Evolutionary conservation across 2,888 invertebrate genomes (phyloP), one percentile per base, ranked within the genome.

Genomic region (Drosophila helvetica): DNA sequence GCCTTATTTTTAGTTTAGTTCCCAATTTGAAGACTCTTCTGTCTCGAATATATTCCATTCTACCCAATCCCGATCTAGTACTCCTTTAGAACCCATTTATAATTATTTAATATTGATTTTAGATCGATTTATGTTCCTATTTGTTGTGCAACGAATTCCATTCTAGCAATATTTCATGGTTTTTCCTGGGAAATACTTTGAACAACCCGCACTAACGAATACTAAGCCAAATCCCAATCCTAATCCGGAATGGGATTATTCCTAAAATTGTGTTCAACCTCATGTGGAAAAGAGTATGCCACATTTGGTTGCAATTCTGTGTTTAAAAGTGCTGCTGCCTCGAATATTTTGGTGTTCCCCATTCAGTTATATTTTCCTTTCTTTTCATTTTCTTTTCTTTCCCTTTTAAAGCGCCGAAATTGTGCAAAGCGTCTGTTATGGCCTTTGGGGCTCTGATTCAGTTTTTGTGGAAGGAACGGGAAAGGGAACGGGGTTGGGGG

Each of bases 341-440:
- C n/a, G 25, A 25, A 48, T 52, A 62, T 48, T 48, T 45, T 71
- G 51, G 22, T 63, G 53, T 27, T 33, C 17, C 59, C 22, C 45
- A 66, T 66, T 52, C 63, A 25, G 52, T 54, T 61, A 50, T 45
- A 25, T 25, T 50, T 43, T 43, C 18, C 12, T 18, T 38, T 45
- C n/a, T 30, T 17, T 7, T 12, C 15, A n/a, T 43, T 52, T n/a
- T 48, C 9, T 52, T 54, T 51, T 30, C 51, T 57, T 70, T 56
- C 45, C 56, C 51, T 62, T 58, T 83, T 77, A 59, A 86, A 67
- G 87, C 68, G 80, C 58, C 61, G 53, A 88, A 86, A 74, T 83
- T 83, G 74, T 61, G 48, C 61, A 62, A 86, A 74, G 50, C 62
- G 54, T 57, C 75, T 88, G 87, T 62, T 70, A 54, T 65, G 67